Conservation (phyloP, 2,797 vertebrate genomes). For the Oreortyx pictus region DNA sequence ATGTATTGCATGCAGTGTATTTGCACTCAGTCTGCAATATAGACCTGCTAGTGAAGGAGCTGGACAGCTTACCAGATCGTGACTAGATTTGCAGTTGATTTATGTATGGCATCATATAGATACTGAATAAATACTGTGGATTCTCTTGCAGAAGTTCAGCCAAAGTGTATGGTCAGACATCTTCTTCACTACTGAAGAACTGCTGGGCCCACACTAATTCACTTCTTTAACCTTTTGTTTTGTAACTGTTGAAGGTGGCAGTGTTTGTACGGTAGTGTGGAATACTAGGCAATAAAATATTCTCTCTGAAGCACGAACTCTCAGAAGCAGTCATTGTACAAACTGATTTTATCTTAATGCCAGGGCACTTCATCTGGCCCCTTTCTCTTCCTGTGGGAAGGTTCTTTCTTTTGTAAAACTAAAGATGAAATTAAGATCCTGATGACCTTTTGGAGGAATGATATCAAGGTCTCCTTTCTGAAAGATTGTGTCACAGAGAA, state of each 20-base stretch:
- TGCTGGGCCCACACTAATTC: not conserved
- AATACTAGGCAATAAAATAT: constrained; percentile 4
- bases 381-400: not conserved
- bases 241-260: not conserved
- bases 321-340: not conserved
- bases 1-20: not conserved
- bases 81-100: not conserved
- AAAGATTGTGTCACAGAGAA: constrained; percentile 1
- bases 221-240: constrained; percentile 17
- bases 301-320: not conserved
- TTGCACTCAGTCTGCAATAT: not conserved
- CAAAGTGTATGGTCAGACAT: not conserved
- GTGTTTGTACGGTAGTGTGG: not conserved
- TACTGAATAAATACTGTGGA: not conserved
- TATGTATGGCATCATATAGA: not conserved
- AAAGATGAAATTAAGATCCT: constrained; percentile 18
- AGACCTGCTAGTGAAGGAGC: constrained; percentile 7
- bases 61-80: constrained; percentile 30
- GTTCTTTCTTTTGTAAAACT: constrained; percentile 11
- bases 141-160: constrained; percentile 20
- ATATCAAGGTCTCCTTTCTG: not conserved
- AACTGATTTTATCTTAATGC: constrained; percentile 39
- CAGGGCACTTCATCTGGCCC: not conserved
- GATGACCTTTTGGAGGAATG: not conserved
- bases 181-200: not conserved